Base-by-base conservation (phyloP, 2,888 invertebrate genomes). In the Drosophila falleni region DNA sequence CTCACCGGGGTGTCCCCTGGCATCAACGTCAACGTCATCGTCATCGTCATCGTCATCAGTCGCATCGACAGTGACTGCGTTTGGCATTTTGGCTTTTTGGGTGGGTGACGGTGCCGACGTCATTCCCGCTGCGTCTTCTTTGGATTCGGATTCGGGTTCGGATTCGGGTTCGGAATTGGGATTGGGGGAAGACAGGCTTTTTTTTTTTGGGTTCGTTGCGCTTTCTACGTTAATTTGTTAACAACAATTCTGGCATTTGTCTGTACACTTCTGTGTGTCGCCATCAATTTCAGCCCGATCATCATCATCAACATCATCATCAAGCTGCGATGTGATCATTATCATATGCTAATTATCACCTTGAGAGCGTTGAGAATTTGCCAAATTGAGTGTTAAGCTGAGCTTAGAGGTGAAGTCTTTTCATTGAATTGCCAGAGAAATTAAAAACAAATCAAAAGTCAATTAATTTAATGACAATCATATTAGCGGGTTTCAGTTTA, bases 161-260 rank as follows among this genome's bases (percentile, higher is more conserved):
- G 53, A 13, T 31, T 44, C 23, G 26, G 44, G 74, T 15, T n/a
- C n/a, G 35, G 42, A 9, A 11, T 15, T 6, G 31, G 44, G 44
- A 42, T 26, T n/a, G 13, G 46, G 46, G 23, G 26, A 13, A 16
- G 23, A 44, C 31, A 11, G 23, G 23, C 37, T 58, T 23, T 23
- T 23, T 23, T 23, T 23, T 23, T 58, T 69, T 53, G 65, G 51
- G 78, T 78, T 79, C 86, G 88, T 88, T 84, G 84, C 88, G 84
- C 84, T 84, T 88, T 88, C 84, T 83, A 84, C 83, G 87, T 80
- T 84, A 88, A 84, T 84, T 84, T 84, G 84, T 86, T 88, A 84
- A 84, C 87, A 84, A 82, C 83, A 77, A 80, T 83, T 86, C 78
- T 66, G 64, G 75, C 71, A 81, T 78, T 70, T 61, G 77, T 58